phyloP scores from a whole-genome alignment of 2,888 invertebrate genomes.

The Punctoribates punctum region DNA sequence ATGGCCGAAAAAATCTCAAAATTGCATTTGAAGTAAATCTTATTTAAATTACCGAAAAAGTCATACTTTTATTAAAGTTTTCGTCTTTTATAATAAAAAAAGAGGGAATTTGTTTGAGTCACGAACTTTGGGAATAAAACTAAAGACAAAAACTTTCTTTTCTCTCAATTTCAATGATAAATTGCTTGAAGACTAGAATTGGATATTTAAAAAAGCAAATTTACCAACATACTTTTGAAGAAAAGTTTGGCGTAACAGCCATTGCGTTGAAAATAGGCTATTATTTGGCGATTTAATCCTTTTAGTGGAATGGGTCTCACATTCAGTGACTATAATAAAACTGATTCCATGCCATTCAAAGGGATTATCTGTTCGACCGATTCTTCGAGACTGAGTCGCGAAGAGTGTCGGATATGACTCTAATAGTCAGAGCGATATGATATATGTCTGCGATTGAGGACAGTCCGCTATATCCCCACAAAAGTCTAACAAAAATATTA shows the following conservation, averaged over 20 bases:
- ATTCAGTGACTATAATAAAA: slow-evolving; percentile 9
- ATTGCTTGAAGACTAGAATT: slow-evolving; percentile 4
- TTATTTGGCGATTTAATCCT: slow-evolving; percentile 21
- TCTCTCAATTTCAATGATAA: slow-evolving; percentile 14
- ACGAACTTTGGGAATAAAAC: not conserved
- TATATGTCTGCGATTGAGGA: no score
- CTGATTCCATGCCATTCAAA: not conserved
- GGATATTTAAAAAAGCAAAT: slow-evolving; percentile 13
- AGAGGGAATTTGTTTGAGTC: not conserved
- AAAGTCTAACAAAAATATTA: no score
- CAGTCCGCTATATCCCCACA: no score
- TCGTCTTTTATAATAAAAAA: not conserved
- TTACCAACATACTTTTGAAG: not conserved
- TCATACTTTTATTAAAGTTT: no score
- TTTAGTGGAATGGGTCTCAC: slow-evolving; percentile 8
- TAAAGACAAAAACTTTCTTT: not conserved
- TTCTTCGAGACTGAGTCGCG: not conserved
- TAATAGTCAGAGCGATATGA: no score
- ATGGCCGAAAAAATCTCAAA: not conserved
- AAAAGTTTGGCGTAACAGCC: not conserved
- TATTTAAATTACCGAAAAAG: not conserved
- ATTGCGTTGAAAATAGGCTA: slow-evolving; percentile 22
- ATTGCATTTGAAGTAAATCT: not conserved
- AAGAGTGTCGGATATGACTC: no score
- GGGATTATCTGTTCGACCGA: slow-evolving; percentile 11